phyloP scores from a whole-genome alignment of 2,888 invertebrate species.

The Scaptomyza cyrtandrae region DNA sequence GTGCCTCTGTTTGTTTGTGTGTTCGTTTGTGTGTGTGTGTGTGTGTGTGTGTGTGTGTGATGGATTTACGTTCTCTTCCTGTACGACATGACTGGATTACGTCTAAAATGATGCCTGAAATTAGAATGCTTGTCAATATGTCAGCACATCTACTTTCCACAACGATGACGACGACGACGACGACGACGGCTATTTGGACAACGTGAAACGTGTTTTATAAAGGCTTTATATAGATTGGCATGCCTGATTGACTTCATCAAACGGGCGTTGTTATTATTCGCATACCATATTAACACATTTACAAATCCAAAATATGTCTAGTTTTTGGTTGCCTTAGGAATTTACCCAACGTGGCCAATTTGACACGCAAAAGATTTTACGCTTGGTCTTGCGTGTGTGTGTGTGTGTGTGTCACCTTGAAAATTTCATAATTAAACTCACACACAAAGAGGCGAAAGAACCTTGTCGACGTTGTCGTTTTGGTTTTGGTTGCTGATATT shows the following conservation, averaged over 20 bases:
- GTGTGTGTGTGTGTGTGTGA: neutral
- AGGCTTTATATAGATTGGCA: constrained; percentile 15
- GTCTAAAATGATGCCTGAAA: neutral
- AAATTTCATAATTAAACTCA: constrained; percentile 77
- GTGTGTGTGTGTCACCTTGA: constrained; percentile 60
- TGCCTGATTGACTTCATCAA: constrained; percentile 32
- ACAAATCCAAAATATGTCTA: constrained; percentile 23
- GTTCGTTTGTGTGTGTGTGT: neutral
- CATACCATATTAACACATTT: constrained; percentile 48
- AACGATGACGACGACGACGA: neutral
- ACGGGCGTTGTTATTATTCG: constrained; percentile 11
- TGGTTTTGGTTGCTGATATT: constrained; percentile 40
- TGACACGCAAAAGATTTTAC: constrained; percentile 23
- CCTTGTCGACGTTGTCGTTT: constrained; percentile 22
- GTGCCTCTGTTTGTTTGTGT: too few relatives aligned
- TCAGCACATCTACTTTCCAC: neutral
- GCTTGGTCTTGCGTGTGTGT: constrained; percentile 1
- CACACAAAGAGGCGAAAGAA: constrained; percentile 20
- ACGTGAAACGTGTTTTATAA: constrained; percentile 9
- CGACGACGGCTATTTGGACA: neutral
- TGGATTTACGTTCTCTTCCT: constrained; percentile 17
- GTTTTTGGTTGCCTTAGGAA: constrained; percentile 13
- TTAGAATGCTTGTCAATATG: constrained; percentile 10
- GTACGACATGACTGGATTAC: constrained; percentile 5
- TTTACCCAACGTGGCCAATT: constrained; percentile 36